Evolutionary conservation across 2,888 invertebrate species (phyloP).

Genomic region (Pomacea canaliculata): DNA sequence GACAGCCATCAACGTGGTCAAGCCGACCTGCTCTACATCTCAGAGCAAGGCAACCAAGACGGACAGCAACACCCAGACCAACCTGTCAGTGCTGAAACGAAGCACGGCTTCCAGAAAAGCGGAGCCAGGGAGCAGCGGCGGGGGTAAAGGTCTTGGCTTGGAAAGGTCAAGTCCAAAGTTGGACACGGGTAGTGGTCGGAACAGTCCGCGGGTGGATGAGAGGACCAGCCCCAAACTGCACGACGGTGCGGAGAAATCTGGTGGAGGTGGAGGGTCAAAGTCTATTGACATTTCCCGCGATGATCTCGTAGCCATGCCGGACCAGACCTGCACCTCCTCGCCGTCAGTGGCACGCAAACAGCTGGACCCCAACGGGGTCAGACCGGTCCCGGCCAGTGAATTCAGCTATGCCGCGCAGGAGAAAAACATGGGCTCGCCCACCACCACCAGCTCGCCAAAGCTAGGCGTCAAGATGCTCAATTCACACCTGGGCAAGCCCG

Average conservation of each 20-base stretch:
- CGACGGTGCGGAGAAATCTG: constrained; percentile 5
- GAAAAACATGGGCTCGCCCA: constrained; percentile 5
- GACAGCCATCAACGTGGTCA: constrained; percentile 59
- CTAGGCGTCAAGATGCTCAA: constrained; percentile 59
- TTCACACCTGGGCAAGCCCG: constrained; percentile 50
- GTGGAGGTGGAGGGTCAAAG: not conserved
- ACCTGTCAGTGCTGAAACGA: constrained; percentile 57
- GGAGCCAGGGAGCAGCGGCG: not conserved
- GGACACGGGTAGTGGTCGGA: not conserved
- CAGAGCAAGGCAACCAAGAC: constrained; percentile 48
- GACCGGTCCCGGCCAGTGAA: constrained; percentile 8
- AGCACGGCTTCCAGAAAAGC: constrained; percentile 35
- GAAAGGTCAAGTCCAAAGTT: constrained; percentile 15
- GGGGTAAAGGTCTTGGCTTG: not conserved
- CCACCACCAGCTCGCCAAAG: constrained; percentile 55
- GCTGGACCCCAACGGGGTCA: not conserved
- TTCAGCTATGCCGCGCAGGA: constrained; percentile 19
- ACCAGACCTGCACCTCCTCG: constrained; percentile 8
- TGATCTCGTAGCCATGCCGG: not conserved
- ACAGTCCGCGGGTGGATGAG: not conserved
- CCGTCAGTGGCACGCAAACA: not conserved
- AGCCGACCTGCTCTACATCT: constrained; percentile 51
- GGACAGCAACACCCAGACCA: constrained; percentile 57
- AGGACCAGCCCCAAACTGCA: constrained; percentile 5
- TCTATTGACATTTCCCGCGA: not conserved